phyloP scores from a whole-genome alignment of 92 coral and sea anemone genomes.

The Pocillopora meandrina region DNA sequence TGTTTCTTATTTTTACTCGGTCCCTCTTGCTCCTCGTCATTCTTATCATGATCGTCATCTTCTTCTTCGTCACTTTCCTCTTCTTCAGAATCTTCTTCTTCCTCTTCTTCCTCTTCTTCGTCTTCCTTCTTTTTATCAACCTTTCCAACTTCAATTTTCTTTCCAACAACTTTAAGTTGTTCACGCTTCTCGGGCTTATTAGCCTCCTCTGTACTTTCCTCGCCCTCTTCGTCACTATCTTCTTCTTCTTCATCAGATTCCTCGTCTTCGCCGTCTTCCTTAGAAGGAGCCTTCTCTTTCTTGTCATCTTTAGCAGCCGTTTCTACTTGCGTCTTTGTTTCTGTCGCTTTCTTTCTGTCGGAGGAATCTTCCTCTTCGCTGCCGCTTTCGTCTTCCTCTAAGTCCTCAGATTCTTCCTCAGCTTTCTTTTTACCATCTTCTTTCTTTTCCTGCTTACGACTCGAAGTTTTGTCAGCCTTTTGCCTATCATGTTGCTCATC shows the following conservation, averaged over 20 bases:
- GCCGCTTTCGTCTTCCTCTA: conserved; percentile 27
- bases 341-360: not conserved
- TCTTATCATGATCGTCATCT: not conserved
- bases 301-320: conserved; percentile 13
- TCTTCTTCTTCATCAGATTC: conserved; percentile 45
- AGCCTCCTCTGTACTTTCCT: conserved; percentile 42
- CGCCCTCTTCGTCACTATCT: conserved; percentile 29
- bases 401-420: conserved; percentile 35
- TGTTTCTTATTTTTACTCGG: conserved; percentile 1
- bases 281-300: conserved; percentile 7
- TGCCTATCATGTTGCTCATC: conserved; percentile 43
- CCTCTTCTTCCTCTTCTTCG: conserved; percentile 5
- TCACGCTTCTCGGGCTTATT: conserved; percentile 19
- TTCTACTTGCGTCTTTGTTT: conserved; percentile 1
- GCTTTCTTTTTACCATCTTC: conserved; percentile 1
- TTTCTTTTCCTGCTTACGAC: not conserved
- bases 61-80: conserved; percentile 19
- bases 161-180: conserved; percentile 33
- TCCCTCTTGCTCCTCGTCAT: conserved; percentile 6
- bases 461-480: conserved; percentile 8
- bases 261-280: conserved; percentile 46
- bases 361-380: conserved; percentile 41
- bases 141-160: conserved; percentile 27
- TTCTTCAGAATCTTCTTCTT: conserved; percentile 19
- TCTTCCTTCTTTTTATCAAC: conserved; percentile 28